Conservation (phyloP, 2,113 vertebrate species). For the Lates calcarifer region DNA sequence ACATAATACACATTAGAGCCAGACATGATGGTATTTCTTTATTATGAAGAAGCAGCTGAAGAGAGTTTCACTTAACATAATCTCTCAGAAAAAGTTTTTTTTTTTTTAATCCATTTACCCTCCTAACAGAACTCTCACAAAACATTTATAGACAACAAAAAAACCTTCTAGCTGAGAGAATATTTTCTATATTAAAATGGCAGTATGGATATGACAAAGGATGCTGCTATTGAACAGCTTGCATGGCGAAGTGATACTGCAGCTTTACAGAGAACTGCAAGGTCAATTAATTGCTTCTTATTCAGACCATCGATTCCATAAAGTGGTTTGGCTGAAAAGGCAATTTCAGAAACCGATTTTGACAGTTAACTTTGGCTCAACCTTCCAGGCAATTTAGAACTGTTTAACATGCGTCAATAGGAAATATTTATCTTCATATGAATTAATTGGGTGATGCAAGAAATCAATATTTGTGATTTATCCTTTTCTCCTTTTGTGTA, state of each 20-base stretch:
- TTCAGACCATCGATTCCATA: constrained; percentile 78
- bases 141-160: background rate
- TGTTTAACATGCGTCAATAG: constrained; percentile 67
- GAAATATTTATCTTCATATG: constrained; percentile 71
- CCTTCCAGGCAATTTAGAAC: constrained; percentile 73
- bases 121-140: background rate
- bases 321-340: constrained; percentile 76
- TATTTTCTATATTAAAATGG: background rate
- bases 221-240: constrained; percentile 7
- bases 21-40: no score
- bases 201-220: background rate
- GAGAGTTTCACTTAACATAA: no score
- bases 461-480: constrained; percentile 67
- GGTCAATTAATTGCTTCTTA: constrained; percentile 75
- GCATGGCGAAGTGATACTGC: constrained; percentile 38
- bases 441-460: constrained; percentile 59
- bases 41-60: no score
- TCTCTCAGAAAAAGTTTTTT: no score
- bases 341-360: constrained; percentile 76
- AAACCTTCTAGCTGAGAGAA: background rate
- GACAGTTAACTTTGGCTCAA: constrained; percentile 80
- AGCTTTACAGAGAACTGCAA: constrained; percentile 53
- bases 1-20: no score
- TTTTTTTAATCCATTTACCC: no score
- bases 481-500: constrained; percentile 7